Percentiles rank a stretch among this genome's conserved stretches.
These are phyloP conservation scores for Ptychoptera contaminata DNA, from an alignment of 2,888 invertebrate species.

Conservation along the genomic window DNA sequence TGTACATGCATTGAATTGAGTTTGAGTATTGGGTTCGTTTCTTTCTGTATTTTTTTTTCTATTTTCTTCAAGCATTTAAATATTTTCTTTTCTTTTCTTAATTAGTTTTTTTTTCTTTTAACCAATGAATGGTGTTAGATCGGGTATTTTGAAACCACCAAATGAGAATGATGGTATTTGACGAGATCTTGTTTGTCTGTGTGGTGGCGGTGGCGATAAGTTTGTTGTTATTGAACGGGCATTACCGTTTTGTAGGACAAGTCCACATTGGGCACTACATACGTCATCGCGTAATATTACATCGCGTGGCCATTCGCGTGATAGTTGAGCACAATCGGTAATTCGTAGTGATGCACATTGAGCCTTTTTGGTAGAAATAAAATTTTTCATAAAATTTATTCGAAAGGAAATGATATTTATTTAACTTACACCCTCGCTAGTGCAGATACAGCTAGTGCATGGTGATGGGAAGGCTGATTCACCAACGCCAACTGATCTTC, in stretches of 20 bases:
- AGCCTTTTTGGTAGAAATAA: constrained; percentile 41
- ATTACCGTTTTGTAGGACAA: constrained; percentile 33
- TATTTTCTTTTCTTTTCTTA: neutral
- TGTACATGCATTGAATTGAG: neutral
- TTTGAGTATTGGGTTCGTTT: neutral
- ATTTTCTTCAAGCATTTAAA: neutral
- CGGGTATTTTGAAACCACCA: constrained; percentile 58
- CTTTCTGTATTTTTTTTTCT: neutral
- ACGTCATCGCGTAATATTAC: constrained; percentile 73
- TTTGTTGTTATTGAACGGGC: constrained; percentile 12
- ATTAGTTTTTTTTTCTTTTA: constrained; percentile 1
- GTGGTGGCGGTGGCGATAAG: constrained; percentile 12
- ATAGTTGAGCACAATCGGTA: constrained; percentile 69
- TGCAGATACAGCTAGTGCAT: constrained; percentile 79
- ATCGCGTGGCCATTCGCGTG: constrained; percentile 69
- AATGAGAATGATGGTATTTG: constrained; percentile 28
- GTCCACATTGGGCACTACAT: constrained; percentile 80
- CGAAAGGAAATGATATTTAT: neutral
- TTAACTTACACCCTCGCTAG: constrained; percentile 64
- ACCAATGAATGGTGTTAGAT: constrained; percentile 52
- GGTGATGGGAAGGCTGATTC: constrained; percentile 79
- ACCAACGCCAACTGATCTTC: constrained; percentile 59
- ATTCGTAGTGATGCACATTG: constrained; percentile 79
- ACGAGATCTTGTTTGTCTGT: constrained; percentile 15
- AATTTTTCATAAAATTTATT: constrained; percentile 6